phyloP scores from a whole-genome alignment of 2,797 vertebrate species.

The Chloroceryle amazona region DNA sequence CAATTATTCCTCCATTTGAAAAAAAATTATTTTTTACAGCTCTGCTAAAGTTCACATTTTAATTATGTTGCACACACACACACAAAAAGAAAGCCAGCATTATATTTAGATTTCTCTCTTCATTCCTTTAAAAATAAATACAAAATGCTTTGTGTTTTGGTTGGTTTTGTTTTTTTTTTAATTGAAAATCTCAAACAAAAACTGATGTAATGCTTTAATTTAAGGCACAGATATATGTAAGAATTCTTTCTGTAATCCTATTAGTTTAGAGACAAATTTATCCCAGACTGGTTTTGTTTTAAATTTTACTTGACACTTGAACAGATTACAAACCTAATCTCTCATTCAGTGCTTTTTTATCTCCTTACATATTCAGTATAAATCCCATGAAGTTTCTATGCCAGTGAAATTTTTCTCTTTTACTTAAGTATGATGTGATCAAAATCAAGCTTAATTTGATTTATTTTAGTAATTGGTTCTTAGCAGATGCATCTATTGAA shows the following conservation, averaged over 20 bases:
- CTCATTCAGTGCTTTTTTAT: background rate
- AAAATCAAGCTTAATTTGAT: background rate
- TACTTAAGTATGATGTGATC: background rate
- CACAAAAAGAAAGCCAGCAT: background rate
- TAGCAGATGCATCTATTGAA: background rate
- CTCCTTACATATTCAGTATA: background rate
- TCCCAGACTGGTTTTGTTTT: background rate
- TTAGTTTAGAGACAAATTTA: background rate
- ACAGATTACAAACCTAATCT: background rate
- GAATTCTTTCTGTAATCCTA: background rate
- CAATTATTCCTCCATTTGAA: background rate
- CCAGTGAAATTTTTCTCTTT: background rate
- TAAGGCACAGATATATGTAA: background rate
- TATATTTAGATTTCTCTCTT: background rate
- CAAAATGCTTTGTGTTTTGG: background rate
- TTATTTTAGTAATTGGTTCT: background rate
- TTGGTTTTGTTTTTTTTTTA: background rate
- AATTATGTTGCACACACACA: background rate
- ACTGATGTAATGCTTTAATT: background rate
- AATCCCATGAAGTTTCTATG: background rate
- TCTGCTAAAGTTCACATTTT: background rate
- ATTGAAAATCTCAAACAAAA: background rate
- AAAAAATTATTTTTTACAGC: background rate
- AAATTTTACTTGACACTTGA: background rate
- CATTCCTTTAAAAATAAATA: background rate